Evolutionary conservation across 2,113 vertebrate species (phyloP), one percentile per base, ranked within the genome.

Genomic region (Pelecanoides urinatrix): DNA sequence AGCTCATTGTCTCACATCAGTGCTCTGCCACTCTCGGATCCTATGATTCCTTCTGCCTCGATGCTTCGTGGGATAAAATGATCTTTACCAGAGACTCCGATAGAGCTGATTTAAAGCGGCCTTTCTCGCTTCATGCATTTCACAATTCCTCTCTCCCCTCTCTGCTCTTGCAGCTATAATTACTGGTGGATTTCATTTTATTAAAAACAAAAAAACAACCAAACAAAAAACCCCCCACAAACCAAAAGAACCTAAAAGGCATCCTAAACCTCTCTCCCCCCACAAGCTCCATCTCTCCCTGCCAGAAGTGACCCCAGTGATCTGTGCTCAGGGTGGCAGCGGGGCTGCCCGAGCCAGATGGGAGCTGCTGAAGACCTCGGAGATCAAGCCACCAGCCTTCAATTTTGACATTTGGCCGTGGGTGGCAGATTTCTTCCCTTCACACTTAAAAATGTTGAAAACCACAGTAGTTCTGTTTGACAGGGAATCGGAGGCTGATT

Each of bases 1-100:
- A 92, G 92, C 82, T 75, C 88, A 94, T 94, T 88, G 88, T 92
- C 74, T 96, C 94, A 88, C 82, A 92, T 90, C 90, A 94, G 52
- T 44, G 78, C 92, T 94, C 92, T 61, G 90, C 88, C 88, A 91
- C 74, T 81, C 94, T 68, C 58, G 1, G 82, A 84, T 90, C 83
- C 91, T 73, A 25, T 1, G 42, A 90, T 73, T 79, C 67, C 92
- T 96, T 97, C 88, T 94, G 94, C 95, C 95, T 94, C 79, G 0
- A 50, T 95, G 95, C 92, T 96, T 92, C 63, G 16, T 58, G 70
- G 92, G 86, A 95, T 94, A 79, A 92, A 95, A 77, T 38, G 44
- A 93, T 94, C 65, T 70, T 94, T 47, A 86, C 70, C 65, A 71
- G 72, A 5, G 8, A 86, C 82, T 86, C 90, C 25, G n/a, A 82